Base-by-base conservation (phyloP, 92 coral and sea anemone genomes). In the Isaurus tuberculatus region DNA sequence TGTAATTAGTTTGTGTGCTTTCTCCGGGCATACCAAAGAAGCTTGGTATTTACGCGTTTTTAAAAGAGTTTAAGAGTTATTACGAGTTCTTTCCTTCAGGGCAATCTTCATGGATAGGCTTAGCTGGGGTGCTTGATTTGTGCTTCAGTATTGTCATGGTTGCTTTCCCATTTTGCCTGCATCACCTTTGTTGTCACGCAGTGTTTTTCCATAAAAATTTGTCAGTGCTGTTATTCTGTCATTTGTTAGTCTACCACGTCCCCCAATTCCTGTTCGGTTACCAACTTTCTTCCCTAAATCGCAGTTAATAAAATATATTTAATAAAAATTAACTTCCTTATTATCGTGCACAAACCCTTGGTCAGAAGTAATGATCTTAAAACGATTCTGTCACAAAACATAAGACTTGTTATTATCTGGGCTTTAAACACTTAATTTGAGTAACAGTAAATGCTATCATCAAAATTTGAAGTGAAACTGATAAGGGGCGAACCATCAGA, bases 61-160 rank as follows among this genome's bases (percentile, higher is more conserved):
- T n/a, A n/a, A n/a, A n/a, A n/a, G n/a, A n/a, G n/a, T n/a, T n/a
- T n/a, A n/a, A n/a, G n/a, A n/a, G n/a, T n/a, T n/a, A n/a, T n/a
- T 91, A 92, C 0, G 89, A 83, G 46, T 34, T 25, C 20, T 44
- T 34, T 0, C 92, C 91, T 34, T 53, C 34, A 7, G 92, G 95
- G 65, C 94, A 91, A 81, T 85, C 83, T 22, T 91, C 92, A 42
- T 88, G 92, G 17, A 67, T 69, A 0, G 92, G 87, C 5, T 89
- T 36, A 14, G 72, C 90, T n/a, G 75, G 81, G 8, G 91, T 89
- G 58, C 92, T 91, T 32, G 83, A 70, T 32, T 86, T 83, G 43
- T 91, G 94, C 60, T 87, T 87, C 7, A 89, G 60, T 1, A 86
- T 89, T n/a, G 92, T 92, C 58, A 78, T 82, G 2, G 89, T 86